Evolutionary conservation across 2,888 invertebrate species (phyloP), one percentile per base, ranked within the genome.

Genomic region (Andrena praecox): DNA sequence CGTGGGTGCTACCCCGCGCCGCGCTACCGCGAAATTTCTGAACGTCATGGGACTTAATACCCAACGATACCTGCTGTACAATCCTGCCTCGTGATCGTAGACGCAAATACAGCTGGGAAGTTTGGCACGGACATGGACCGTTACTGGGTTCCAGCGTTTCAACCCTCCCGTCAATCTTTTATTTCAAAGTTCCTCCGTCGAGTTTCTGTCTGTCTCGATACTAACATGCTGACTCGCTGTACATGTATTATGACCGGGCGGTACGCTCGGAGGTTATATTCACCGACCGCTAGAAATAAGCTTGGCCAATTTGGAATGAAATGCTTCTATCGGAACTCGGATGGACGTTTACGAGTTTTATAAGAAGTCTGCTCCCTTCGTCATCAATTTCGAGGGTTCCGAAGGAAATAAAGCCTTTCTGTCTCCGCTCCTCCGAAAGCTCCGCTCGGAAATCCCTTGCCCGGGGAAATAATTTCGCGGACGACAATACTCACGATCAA

Each of bases 401-500:
- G 12, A 12, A 56, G 24, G 24, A 24, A 24, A 4, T 24, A 24
- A 56, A 56, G 24, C 56, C 27, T 56, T 56, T 4, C 10, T 12
- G 0, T 24, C 4, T 1, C 56, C 56, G 20, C 10, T 3, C 0
- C 54, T 27, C 10, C 24, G 27, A 12, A 8, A 20, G 33, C 10
- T 31, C 3, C 24, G 33, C 31, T n/a, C 31, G 54, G 33, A 5
- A 24, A 31, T 54, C 67, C 54, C 27, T 35, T 33, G 67, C 52
- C 24, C 52, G 67, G 33, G 69, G 54, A 70, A 70, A 70, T 59
- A 27, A 70, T 70, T 48, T 59, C 54, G 29, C 2, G 20, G 63
- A 35, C 16, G 48, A 52, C 50, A 75, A 71, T 72, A 78, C 86
- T 87, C 77, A 86, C 86, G 62, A 56, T 86, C 56, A 77, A 63